Evolutionary conservation across 2,113 vertebrate genomes (phyloP).

Genomic region (Rallus limicola): DNA sequence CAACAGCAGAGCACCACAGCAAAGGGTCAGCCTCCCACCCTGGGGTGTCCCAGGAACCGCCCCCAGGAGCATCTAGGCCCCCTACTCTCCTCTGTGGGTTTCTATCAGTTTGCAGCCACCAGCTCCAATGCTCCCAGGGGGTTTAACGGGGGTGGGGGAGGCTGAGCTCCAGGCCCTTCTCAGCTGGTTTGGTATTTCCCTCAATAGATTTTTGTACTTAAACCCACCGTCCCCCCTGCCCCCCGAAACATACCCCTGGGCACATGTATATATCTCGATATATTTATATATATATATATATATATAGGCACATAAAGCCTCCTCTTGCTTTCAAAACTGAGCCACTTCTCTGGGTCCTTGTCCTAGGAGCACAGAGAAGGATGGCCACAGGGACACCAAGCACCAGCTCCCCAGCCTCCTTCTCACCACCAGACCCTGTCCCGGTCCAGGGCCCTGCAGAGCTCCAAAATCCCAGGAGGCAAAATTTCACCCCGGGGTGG

Average conservation of each 20-base stretch:
- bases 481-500: background rate
- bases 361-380: background rate
- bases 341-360: background rate
- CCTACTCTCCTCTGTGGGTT: background rate
- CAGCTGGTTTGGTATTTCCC: background rate
- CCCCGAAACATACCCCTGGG: background rate
- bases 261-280: background rate
- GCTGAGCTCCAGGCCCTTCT: background rate
- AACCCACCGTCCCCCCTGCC: background rate
- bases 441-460: background rate
- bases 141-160: background rate
- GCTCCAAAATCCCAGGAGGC: background rate
- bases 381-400: background rate
- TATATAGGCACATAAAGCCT: constrained; percentile 42
- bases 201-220: background rate
- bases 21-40: background rate
- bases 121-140: background rate
- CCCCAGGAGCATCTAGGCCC: no score
- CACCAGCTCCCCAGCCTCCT: background rate
- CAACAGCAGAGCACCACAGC: no score
- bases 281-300: background rate
- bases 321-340: background rate
- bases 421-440: background rate
- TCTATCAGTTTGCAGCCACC: background rate
- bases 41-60: background rate